Conservation (phyloP, 2,888 invertebrate genomes). For the Nezara viridula region DNA sequence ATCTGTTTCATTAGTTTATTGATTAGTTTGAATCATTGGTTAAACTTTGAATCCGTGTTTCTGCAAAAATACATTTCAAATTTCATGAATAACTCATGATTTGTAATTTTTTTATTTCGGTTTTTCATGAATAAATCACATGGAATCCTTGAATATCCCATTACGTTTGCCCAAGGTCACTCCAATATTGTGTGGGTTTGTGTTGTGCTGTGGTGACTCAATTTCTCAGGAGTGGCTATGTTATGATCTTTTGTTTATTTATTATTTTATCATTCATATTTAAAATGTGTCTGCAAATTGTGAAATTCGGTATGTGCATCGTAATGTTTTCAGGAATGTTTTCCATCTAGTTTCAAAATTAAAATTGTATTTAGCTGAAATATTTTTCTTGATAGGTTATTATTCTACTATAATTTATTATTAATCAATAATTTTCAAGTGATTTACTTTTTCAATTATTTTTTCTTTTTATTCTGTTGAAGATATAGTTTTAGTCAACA, state of each 20-base stretch:
- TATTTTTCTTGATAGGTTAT: no score
- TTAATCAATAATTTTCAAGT: no score
- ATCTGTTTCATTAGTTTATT: no score
- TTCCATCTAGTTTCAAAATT: no score
- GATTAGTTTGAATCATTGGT: not conserved
- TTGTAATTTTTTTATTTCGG: not conserved
- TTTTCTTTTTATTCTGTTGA: no score
- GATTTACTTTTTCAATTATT: no score
- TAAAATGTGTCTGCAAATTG: no score
- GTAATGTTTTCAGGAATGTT: no score
- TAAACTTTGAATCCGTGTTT: not conserved
- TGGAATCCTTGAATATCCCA: constrained; percentile 20
- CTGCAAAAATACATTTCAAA: not conserved
- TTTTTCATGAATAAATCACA: constrained; percentile 21
- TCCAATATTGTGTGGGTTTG: constrained; percentile 19
- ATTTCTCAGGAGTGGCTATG: constrained; percentile 1
- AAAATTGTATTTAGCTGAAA: no score
- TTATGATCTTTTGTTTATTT: constrained; percentile 1
- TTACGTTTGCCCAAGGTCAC: not conserved
- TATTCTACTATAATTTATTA: no score
- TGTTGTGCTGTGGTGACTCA: constrained; percentile 3
- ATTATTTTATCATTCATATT: not conserved
- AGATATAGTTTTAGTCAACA: no score
- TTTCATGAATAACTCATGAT: not conserved
- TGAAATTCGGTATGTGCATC: no score